Base-by-base conservation (phyloP, 2,888 invertebrate genomes). In the Fragum sueziense region DNA sequence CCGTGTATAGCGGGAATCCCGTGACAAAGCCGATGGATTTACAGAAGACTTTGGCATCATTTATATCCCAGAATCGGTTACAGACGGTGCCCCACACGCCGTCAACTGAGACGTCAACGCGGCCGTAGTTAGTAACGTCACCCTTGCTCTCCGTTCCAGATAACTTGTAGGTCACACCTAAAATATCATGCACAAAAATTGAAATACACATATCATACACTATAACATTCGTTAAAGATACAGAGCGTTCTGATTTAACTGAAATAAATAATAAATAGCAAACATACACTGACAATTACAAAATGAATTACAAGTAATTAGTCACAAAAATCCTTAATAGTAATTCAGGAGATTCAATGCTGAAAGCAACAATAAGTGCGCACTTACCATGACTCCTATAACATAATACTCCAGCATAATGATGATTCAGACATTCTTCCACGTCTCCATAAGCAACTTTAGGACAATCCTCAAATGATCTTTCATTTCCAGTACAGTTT, bases 81-180 rank as follows among this genome's bases (percentile, higher is more conserved):
- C 96, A 96, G 7, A 96, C 94, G 78, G 95, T 95, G 0, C 96
- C 96, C 95, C 95, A 96, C 76, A 94, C 94, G 0, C 95, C 96
- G 79, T 93, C 91, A 95, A 96, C 95, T 92, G 95, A 95, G 7
- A 96, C 95, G 93, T 96, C 96, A 11, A 96, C 93, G 17, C 90
- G 86, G 6, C 91, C 91, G 59, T 85, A 84, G 57, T 86, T 82
- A n/a, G 34, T 11, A 7, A 34, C 65, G 27, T 41, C 27, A 33
- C 65, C 47, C 17, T 41, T 41, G 6, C 67, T 47, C 6, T 79
- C 81, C 6, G 78, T 80, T 31, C 87, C 88, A 11, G 74, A 68
- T n/a, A 90, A 74, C n/a, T 88, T 85, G 81, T 85, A 88, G 37
- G 80, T 75, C 9, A 88, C 79, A 59, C 88, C 90, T 90, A 80